These are phyloP conservation scores for Paralichthys olivaceus DNA, from an alignment of 2,113 vertebrate genomes.

Conservation along the genomic window DNA sequence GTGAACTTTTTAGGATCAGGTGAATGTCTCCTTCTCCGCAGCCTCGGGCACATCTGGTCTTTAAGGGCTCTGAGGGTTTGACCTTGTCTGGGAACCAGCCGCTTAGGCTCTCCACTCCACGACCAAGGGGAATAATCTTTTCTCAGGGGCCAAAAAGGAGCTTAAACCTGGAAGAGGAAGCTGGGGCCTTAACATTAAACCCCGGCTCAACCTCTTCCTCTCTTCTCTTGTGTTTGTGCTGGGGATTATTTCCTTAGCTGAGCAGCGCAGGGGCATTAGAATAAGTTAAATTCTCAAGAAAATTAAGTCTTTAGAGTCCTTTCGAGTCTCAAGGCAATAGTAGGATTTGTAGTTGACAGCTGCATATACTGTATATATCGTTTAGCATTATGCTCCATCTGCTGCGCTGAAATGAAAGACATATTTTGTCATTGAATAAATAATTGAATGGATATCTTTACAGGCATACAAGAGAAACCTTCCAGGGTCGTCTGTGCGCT, in stretches of 20 bases:
- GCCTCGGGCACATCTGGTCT: constrained; percentile 69
- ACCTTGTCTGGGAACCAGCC: constrained; percentile 67
- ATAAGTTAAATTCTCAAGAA: constrained; percentile 52
- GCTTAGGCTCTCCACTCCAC: constrained; percentile 55
- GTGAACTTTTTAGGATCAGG: constrained; percentile 67
- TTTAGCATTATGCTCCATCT: constrained; percentile 1
- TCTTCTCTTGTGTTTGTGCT: constrained; percentile 63
- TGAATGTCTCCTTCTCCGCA: constrained; percentile 47
- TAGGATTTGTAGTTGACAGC: constrained; percentile 44
- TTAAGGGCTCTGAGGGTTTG: constrained; percentile 57
- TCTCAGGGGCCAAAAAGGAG: constrained; percentile 67
- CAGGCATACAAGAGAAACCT: neutral
- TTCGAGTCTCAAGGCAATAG: constrained; percentile 37
- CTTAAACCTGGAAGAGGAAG: constrained; percentile 76
- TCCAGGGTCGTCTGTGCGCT: neutral
- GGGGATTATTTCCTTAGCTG: constrained; percentile 63
- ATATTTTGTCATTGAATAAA: constrained; percentile 21
- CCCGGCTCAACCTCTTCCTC: constrained; percentile 58
- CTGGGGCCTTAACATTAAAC: constrained; percentile 63
- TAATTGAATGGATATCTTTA: constrained; percentile 3
- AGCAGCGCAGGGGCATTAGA: constrained; percentile 56
- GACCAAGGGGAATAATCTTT: constrained; percentile 69
- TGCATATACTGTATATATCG: constrained; percentile 15
- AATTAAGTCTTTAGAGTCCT: constrained; percentile 39
- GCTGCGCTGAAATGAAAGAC: constrained; percentile 16